These are phyloP conservation scores for Caradrina kadenii DNA, from an alignment of 2,888 invertebrate genomes.

Conservation along the genomic window DNA sequence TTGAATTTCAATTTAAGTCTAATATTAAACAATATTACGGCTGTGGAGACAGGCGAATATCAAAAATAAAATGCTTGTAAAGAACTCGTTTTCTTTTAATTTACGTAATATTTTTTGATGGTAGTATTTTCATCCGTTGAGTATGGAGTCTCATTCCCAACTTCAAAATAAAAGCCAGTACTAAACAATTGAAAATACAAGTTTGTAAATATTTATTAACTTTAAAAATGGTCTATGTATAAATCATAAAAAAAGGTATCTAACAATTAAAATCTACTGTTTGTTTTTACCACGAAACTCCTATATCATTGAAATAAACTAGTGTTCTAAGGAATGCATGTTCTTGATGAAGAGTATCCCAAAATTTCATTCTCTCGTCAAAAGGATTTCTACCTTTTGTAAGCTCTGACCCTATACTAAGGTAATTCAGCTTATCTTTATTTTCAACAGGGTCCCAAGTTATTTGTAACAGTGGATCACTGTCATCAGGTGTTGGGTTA, in stretches of 20 bases:
- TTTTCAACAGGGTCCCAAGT: constrained; percentile 85
- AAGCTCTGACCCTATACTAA: constrained; percentile 83
- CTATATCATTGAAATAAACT: constrained; percentile 81
- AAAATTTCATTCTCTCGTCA: constrained; percentile 84
- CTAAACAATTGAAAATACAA: constrained; percentile 31
- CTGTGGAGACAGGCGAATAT: too few species aligned
- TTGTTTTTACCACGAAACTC: constrained; percentile 74
- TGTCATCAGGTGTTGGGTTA: constrained; percentile 83
- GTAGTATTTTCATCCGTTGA: neutral
- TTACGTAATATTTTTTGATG: neutral
- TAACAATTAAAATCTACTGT: neutral
- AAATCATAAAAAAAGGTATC: constrained; percentile 23
- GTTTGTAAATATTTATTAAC: constrained; percentile 10
- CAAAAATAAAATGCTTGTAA: too few species aligned
- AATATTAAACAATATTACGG: too few species aligned
- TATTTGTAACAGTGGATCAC: constrained; percentile 82
- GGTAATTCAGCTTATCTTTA: constrained; percentile 80
- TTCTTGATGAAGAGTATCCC: constrained; percentile 83
- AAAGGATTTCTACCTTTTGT: constrained; percentile 86
- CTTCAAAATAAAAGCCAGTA: constrained; percentile 12
- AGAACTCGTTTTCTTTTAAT: too few species aligned
- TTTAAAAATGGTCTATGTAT: constrained; percentile 1
- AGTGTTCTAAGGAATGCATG: constrained; percentile 77
- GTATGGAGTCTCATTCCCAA: constrained; percentile 1
- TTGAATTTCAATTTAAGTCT: too few species aligned